A percentile compares a stretch with the other conserved stretches of the same genome.
These are phyloP conservation scores for Drosophila ohnishii DNA, from an alignment of 1,140 invertebrate genomes.

Conservation along the genomic window DNA sequence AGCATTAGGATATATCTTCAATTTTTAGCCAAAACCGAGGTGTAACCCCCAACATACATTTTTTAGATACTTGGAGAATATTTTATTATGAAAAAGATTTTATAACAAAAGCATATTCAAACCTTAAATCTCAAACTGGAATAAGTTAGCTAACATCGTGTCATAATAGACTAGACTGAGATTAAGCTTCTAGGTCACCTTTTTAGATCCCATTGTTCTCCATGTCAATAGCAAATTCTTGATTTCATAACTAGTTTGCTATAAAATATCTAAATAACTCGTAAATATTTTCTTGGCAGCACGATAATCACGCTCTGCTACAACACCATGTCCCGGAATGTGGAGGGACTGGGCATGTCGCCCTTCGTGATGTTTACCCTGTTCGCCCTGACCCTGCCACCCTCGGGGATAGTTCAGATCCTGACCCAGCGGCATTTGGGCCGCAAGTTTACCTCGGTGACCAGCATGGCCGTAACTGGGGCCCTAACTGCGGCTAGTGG, in stretches of 20 bases:
- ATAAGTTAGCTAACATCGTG: neutral
- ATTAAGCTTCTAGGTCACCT: neutral
- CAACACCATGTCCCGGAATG: constrained; percentile 85
- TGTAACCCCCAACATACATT: neutral
- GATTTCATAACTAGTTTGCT: constrained; percentile 17
- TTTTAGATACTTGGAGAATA: accelerated
- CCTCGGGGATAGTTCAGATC: constrained; percentile 84
- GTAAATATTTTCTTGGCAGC: constrained; percentile 62
- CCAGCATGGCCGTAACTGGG: constrained; percentile 80
- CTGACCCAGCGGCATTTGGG: constrained; percentile 84
- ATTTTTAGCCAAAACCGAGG: neutral
- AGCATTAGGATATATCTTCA: neutral
- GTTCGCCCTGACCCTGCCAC: constrained; percentile 84
- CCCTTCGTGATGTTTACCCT: constrained; percentile 85
- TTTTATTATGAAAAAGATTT: neutral
- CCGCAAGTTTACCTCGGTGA: constrained; percentile 84
- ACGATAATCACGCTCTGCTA: constrained; percentile 85
- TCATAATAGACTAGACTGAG: neutral
- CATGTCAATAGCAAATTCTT: constrained; percentile 9
- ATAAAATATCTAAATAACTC: neutral
- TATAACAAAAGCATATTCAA: constrained; percentile 2
- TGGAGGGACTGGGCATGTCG: constrained; percentile 84
- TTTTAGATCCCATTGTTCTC: neutral
- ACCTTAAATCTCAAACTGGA: neutral
- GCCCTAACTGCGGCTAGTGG: constrained; percentile 55